These are phyloP conservation scores for Ictidomys tridecemlineatus DNA, from an alignment of 2,113 vertebrate species.

Conservation along the genomic window DNA sequence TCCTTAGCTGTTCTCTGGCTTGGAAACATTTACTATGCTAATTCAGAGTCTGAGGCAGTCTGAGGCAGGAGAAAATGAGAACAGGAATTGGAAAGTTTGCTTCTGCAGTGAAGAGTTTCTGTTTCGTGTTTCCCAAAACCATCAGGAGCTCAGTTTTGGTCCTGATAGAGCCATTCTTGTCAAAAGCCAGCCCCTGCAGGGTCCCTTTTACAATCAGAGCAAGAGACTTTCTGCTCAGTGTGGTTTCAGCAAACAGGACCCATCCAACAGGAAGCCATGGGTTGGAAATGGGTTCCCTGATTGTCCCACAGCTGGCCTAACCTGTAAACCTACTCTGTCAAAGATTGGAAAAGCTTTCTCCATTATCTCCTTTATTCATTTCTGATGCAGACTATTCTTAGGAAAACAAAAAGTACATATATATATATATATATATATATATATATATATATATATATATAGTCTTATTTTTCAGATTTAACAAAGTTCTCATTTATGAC, in stretches of 20 bases:
- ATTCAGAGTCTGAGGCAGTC: not conserved
- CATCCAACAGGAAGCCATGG: not conserved
- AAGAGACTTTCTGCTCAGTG: not conserved
- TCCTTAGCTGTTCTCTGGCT: not conserved
- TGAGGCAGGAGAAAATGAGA: not conserved
- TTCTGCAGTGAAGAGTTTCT: not conserved
- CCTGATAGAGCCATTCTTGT: not conserved
- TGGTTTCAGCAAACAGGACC: not conserved
- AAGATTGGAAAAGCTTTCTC: not conserved
- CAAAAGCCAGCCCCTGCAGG: not conserved
- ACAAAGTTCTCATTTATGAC: not conserved
- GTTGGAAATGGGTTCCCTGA: not conserved
- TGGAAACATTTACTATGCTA: constrained; percentile 14
- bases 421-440: too few species aligned
- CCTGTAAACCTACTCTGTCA: not conserved
- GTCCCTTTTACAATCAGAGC: constrained; percentile 11
- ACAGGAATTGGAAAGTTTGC: not conserved
- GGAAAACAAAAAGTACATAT: not conserved
- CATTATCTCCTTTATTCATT: not conserved
- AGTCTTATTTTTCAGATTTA: not conserved
- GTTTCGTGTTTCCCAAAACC: not conserved
- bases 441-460: too few species aligned
- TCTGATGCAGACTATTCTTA: not conserved
- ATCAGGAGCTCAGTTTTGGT: not conserved
- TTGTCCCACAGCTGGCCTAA: not conserved